A percentile compares a stretch with the other conserved stretches of the same genome.
Conservation (phyloP, 2,888 invertebrate species). For the Apocheima hispidaria region DNA sequence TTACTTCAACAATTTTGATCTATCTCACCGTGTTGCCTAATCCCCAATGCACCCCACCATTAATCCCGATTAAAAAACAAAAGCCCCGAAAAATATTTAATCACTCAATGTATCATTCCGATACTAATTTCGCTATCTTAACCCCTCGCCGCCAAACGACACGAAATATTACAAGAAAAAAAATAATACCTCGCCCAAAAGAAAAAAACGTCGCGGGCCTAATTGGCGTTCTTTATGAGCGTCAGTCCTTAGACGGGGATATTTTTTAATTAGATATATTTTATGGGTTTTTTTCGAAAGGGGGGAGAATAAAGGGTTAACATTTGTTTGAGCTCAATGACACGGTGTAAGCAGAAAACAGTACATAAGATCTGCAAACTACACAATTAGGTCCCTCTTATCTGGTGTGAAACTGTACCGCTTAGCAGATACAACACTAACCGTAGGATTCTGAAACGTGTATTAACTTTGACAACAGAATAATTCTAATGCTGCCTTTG, state of each 20-base stretch:
- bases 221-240: constrained; percentile 87
- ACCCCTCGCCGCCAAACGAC: constrained; percentile 82
- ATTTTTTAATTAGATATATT: constrained; percentile 88
- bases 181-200: constrained; percentile 61
- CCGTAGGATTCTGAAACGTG: too few relatives aligned
- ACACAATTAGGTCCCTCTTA: too few relatives aligned
- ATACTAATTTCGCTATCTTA: constrained; percentile 86
- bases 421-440: too few relatives aligned
- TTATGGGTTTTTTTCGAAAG: constrained; percentile 85
- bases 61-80: constrained; percentile 55
- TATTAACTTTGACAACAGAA: too few relatives aligned
- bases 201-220: constrained; percentile 79
- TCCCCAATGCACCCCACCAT: constrained; percentile 38
- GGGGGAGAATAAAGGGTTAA: constrained; percentile 84
- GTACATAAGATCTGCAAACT: constrained; percentile 8
- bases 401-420: too few relatives aligned
- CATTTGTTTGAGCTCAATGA: constrained; percentile 81
- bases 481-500: too few relatives aligned
- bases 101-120: constrained; percentile 86
- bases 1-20: background rate
- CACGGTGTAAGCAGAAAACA: constrained; percentile 17
- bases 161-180: constrained; percentile 79
- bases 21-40: constrained; percentile 12
- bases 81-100: constrained; percentile 74
- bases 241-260: constrained; percentile 85